phyloP scores from a whole-genome alignment of 1,140 invertebrate genomes.

The Zaprionus nigranus region DNA sequence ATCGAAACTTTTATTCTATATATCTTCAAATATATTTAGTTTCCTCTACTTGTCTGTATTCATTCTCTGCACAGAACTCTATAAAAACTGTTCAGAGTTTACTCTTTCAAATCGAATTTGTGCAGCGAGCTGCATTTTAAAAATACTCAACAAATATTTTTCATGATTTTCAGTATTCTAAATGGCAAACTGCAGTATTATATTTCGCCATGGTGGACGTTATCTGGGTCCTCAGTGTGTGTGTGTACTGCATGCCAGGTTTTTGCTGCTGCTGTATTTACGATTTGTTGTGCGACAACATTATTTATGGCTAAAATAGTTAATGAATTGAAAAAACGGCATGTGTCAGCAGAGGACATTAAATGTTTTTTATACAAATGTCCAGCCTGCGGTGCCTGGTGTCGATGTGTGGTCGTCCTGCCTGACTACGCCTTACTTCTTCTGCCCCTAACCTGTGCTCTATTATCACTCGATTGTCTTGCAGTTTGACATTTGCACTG shows the following conservation, averaged over 20 bases:
- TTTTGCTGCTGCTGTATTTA: slow-evolving; percentile 11
- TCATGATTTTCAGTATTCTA: neutral
- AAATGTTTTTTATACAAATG: slow-evolving; percentile 60
- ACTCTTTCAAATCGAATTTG: too few relatives aligned
- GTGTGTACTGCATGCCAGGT: slow-evolving; percentile 12
- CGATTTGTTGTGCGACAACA: slow-evolving; percentile 29
- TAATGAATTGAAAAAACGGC: slow-evolving; percentile 68
- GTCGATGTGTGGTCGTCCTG: slow-evolving; percentile 32
- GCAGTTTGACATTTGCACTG: too few relatives aligned
- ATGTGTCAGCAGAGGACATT: slow-evolving; percentile 59
- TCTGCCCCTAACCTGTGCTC: too few relatives aligned
- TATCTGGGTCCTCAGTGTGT: neutral
- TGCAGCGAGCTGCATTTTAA: neutral
- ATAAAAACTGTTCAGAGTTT: fast-evolving
- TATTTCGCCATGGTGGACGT: neutral
- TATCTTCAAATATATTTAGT: too few relatives aligned
- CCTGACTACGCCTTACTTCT: too few relatives aligned
- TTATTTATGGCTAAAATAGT: slow-evolving; percentile 69
- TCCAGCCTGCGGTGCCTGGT: slow-evolving; percentile 44
- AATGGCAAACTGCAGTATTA: neutral
- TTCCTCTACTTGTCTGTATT: too few relatives aligned
- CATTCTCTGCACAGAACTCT: too few relatives aligned
- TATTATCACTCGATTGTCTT: too few relatives aligned
- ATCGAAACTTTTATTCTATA: too few relatives aligned
- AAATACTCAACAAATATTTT: neutral